A percentile compares a stretch with the other conserved stretches of the same genome.
These are phyloP conservation scores for Halcyon malimbica DNA, from an alignment of 2,113 vertebrate genomes.

Conservation along the genomic window DNA sequence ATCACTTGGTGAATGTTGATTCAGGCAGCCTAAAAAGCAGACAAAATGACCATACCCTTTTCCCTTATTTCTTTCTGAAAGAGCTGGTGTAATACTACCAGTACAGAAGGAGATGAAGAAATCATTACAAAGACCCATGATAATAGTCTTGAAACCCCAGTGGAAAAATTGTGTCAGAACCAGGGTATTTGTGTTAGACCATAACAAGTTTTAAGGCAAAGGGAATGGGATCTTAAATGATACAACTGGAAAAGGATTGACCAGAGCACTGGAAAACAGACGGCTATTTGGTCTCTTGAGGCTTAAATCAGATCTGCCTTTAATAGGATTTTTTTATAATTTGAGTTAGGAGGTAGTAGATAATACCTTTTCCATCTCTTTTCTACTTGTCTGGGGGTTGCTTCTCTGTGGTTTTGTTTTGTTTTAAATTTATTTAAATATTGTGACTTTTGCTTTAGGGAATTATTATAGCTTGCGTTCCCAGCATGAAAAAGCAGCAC, in stretches of 20 bases:
- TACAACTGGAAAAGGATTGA: neutral
- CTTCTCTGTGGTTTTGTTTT: neutral
- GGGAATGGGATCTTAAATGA: neutral
- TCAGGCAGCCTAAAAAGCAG: neutral
- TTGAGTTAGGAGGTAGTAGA: neutral
- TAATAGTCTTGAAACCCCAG: neutral
- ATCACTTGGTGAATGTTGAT: neutral
- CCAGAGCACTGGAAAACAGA: neutral
- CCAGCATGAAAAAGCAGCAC: slow-evolving; percentile 96
- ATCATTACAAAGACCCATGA: neutral
- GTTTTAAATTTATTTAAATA: neutral
- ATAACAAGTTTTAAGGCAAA: neutral
- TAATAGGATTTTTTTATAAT: neutral
- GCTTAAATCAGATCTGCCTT: neutral
- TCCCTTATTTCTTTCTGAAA: neutral
- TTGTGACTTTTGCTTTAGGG: slow-evolving; percentile 73
- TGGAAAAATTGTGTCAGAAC: neutral
- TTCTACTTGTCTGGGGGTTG: neutral
- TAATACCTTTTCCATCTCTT: neutral
- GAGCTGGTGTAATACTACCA: neutral
- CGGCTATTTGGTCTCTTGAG: neutral
- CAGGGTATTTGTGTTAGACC: neutral
- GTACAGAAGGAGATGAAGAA: neutral
- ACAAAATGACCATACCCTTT: neutral
- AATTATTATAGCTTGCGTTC: slow-evolving; percentile 98